Conservation (phyloP, 2,888 invertebrate genomes). For the Deilephila elpenor region DNA sequence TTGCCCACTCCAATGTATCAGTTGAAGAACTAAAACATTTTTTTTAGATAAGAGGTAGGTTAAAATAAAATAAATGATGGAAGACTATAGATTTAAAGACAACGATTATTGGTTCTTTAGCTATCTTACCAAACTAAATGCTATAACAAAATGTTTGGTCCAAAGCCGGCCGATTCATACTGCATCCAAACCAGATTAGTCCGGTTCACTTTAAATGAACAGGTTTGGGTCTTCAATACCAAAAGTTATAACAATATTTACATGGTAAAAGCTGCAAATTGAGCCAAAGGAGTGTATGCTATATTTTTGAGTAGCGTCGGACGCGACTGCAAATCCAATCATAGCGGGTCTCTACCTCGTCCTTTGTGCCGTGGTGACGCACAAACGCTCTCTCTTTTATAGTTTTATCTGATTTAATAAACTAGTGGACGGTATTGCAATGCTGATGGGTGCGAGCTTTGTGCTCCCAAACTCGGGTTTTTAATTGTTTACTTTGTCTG, state of each 20-base stretch:
- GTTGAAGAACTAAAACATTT: too few species aligned
- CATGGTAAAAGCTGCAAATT: neutral
- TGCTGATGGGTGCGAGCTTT: neutral
- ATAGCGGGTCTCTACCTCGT: neutral
- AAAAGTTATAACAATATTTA: neutral
- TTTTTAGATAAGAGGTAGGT: too few species aligned
- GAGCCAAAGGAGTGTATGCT: neutral
- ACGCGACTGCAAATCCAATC: slow-evolving; percentile 16
- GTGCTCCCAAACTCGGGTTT: neutral
- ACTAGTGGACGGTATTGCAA: slow-evolving; percentile 1
- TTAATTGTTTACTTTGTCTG: slow-evolving; percentile 25
- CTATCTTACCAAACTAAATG: too few species aligned
- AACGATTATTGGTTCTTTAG: too few species aligned
- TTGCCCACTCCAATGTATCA: too few species aligned
- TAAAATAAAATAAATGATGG: too few species aligned
- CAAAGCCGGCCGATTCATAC: too few species aligned
- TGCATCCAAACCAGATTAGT: neutral
- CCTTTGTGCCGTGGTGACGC: slow-evolving; percentile 9
- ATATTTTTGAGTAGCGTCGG: neutral
- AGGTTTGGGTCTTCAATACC: too few species aligned
- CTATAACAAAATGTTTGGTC: too few species aligned
- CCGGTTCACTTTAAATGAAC: neutral
- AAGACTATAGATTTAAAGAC: too few species aligned
- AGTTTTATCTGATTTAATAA: slow-evolving; percentile 21
- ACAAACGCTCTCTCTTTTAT: neutral